Base-by-base conservation (phyloP, 2,888 invertebrate species). In the Drosophila recens region DNA sequence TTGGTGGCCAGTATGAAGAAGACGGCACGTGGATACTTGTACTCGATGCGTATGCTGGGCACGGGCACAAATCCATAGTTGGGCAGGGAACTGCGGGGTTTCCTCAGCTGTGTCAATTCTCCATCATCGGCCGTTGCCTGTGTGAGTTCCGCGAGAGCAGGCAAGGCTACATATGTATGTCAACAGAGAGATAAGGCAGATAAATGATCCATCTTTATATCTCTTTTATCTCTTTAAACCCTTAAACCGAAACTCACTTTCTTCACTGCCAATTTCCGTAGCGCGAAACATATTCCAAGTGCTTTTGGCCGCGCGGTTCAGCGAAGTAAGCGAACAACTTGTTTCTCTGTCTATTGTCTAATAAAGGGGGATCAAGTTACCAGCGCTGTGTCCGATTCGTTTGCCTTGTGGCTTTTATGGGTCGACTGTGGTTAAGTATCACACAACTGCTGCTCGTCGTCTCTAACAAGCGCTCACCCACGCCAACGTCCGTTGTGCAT, bases 21-120 rank as follows among this genome's bases (percentile, higher is more conserved):
- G 13, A 93, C 92, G 11, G 92, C 93, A 9, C 83, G 80, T 11
- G 93, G 93, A 82, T 93, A 93, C 56, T 77, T 89, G 64, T 90
- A 85, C 34, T 82, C 78, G 36, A 82, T 71, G 10, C 72, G 78
- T 40, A 82, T 82, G n/a, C 23, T 58, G 27, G 90, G 78, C 42
- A 82, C 68, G 30, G 86, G 80, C 3, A 86, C 86, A 33, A 86
- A 72, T 5, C 91, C 91, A 79, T 91, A 91, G 58, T 75, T 86
- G 13, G 80, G 69, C 63, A 87, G 67, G 3, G 71, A 79, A 51
- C 57, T 73, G 56, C 77, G 81, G 45, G 65, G 36, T 30, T 67
- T 64, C 20, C 61, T 80, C 5, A 80, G 66, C 43, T 70, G 74
- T 4, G 66, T 51, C 4, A 59, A 49, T 52, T 82, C 77, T 4